Evolutionary conservation across 2,113 vertebrate genomes (phyloP).

Genomic region (Pao palembangensis): DNA sequence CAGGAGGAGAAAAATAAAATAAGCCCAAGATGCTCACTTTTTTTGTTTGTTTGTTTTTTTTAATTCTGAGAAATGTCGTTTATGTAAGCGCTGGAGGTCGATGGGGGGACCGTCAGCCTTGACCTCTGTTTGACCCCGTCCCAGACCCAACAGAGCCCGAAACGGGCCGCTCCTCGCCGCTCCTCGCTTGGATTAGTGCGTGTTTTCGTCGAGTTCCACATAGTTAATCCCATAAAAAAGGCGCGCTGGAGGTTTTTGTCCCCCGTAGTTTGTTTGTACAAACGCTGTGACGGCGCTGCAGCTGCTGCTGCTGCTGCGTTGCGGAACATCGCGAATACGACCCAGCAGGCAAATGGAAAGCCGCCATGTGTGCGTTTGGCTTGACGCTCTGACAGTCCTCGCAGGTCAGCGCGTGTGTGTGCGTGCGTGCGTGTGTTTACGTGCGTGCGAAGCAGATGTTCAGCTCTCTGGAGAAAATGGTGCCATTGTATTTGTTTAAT

Average conservation of each 20-base stretch:
- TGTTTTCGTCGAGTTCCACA: conserved; percentile 47
- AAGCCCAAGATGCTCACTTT: conserved; percentile 34
- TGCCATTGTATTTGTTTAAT: conserved; percentile 40
- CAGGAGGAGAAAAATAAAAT: conserved; percentile 20
- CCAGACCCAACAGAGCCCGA: conserved; percentile 19
- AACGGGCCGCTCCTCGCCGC: conserved; percentile 33
- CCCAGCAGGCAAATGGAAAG: conserved; percentile 8
- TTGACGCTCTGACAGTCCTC: background rate
- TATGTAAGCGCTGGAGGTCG: conserved; percentile 33
- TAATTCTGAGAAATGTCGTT: conserved; percentile 5
- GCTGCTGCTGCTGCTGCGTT: conserved; percentile 7
- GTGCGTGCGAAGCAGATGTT: conserved; percentile 1
- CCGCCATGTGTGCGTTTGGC: background rate
- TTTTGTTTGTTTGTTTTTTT: conserved; percentile 6
- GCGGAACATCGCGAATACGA: conserved; percentile 16
- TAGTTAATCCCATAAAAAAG: conserved; percentile 51
- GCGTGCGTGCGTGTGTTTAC: background rate
- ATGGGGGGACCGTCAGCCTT: conserved; percentile 29
- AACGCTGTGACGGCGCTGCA: conserved; percentile 6
- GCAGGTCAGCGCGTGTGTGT: conserved; percentile 6
- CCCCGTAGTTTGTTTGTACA: conserved; percentile 19
- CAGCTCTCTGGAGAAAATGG: conserved; percentile 9
- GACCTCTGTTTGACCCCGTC: conserved; percentile 51
- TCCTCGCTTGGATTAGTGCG: conserved; percentile 9
- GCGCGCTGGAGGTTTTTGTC: conserved; percentile 32